Base-by-base conservation (phyloP, 1,140 invertebrate species). In the Tachypleus tridentatus region DNA sequence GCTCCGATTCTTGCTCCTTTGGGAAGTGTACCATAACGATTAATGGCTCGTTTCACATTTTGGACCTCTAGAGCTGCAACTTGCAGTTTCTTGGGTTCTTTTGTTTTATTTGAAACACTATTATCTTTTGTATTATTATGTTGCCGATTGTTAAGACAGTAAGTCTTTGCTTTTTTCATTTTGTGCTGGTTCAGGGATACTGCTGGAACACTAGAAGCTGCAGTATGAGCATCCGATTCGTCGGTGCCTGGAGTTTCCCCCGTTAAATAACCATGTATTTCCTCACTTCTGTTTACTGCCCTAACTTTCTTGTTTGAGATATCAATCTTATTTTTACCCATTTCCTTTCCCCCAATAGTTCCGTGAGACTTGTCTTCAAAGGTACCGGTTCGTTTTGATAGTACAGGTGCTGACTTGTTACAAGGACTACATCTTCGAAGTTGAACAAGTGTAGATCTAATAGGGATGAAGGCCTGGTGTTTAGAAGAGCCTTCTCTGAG, bases 1-100 rank as follows among this genome's bases (percentile, higher is more conserved):
- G 93, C 93, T 7, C 93, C 93, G 69, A 97, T 97, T 54, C 94
- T 82, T 5, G 92, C 91, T 59, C 90, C 93, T 79, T 98, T 99
- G 0, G 95, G 95, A 66, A 94, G 74, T 8, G 96, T 98, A 4
- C 95, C 95, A 76, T 97, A 98, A 47, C 92, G 84, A 77, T 93
- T 96, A 63, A 97, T 97, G 5, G 93, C 93, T 70, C 91, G 85
- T 73, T 94, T 91, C 62, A 98, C 93, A 82, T 97, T 97, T 78
- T 96, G 91, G 68, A 96, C 93, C 79, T 97, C 95, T 66, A 98
- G 80, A 10, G 93, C 89, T 68, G 89, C 91, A 63, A 94, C 88
- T 60, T 81, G 80, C 29, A 89, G 84, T 69, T 83, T 80, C 78
- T 68, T 71, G 5, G 58, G 57, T 48, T 67, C 63, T 10, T 51